A percentile compares a stretch with the other conserved stretches of the same genome.
Conservation (phyloP, 2,113 vertebrate genomes). For the Blennius ocellaris region DNA sequence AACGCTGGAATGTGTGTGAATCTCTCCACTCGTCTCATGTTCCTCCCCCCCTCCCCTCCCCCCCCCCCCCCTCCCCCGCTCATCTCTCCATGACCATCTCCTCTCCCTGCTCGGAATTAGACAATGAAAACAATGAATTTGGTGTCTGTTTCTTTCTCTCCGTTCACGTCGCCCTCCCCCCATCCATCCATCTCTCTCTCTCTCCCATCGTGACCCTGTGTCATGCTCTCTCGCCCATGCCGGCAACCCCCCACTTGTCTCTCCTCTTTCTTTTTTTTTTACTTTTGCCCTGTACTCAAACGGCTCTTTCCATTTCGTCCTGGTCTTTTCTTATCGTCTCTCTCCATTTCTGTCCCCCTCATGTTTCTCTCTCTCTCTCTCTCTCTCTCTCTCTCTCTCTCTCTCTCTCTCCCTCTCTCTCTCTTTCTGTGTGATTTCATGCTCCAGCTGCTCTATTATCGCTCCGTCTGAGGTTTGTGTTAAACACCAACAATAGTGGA, state of each 20-base stretch:
- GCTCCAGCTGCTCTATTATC: conserved; percentile 79
- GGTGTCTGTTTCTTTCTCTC: conserved; percentile 78
- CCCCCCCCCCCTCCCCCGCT: background rate
- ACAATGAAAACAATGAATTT: conserved; percentile 82
- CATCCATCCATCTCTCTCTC: conserved; percentile 45
- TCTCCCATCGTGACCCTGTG: conserved; percentile 55
- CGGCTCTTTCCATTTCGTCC: conserved; percentile 21
- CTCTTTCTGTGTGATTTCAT: conserved; percentile 78
- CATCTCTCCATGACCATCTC: conserved; percentile 46
- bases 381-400: conserved; percentile 51
- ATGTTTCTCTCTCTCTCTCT: conserved; percentile 12
- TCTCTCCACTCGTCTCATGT: conserved; percentile 48
- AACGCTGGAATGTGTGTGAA: conserved; percentile 42
- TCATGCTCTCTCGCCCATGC: conserved; percentile 48
- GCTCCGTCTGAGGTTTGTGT: conserved; percentile 74
- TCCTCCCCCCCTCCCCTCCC: no score
- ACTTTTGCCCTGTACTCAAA: background rate
- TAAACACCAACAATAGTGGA: conserved; percentile 70
- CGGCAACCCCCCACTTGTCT: conserved; percentile 40
- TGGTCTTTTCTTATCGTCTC: conserved; percentile 27
- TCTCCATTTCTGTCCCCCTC: conserved; percentile 23
- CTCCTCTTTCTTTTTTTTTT: background rate
- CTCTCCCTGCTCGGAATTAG: conserved; percentile 73
- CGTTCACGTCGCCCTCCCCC: conserved; percentile 54
- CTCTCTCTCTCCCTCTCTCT: conserved; percentile 37